phyloP scores from a whole-genome alignment of 2,113 vertebrate genomes.

The Oncorhynchus clarkii region DNA sequence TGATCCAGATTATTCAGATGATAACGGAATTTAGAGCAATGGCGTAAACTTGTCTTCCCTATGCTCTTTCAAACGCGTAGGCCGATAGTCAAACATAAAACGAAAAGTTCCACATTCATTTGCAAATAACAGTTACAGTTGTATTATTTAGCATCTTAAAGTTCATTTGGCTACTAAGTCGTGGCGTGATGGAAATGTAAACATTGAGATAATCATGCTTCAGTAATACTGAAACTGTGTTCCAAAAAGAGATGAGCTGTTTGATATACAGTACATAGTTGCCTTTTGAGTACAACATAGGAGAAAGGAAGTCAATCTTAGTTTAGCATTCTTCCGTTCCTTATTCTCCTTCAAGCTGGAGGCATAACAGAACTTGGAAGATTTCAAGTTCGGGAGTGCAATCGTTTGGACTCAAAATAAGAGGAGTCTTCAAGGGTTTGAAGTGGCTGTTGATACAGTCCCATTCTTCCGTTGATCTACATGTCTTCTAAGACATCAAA shows the following conservation, averaged over 20 bases:
- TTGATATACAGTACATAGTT: not conserved
- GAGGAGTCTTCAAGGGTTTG: constrained; percentile 41
- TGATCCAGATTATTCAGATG: constrained; percentile 37
- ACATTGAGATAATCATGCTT: not conserved
- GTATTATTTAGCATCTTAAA: not conserved
- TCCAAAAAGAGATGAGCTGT: not conserved
- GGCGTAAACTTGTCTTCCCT: not conserved
- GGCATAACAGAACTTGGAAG: constrained; percentile 14
- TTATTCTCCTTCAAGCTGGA: constrained; percentile 12
- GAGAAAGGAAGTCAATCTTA: not conserved
- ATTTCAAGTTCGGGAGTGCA: constrained; percentile 27
- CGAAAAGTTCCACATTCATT: not conserved
- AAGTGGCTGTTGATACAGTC: constrained; percentile 46
- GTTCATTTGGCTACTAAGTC: not conserved
- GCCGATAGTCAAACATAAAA: constrained; percentile 1
- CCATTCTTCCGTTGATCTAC: not conserved
- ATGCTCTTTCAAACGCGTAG: not conserved
- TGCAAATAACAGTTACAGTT: not conserved
- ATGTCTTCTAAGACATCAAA: constrained; percentile 46
- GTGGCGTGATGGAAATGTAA: not conserved
- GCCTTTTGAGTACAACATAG: not conserved
- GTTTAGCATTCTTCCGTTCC: constrained; percentile 9
- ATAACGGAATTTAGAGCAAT: constrained; percentile 4
- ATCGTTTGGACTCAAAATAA: constrained; percentile 37
- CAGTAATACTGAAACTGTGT: not conserved